Conservation (phyloP, 2,888 invertebrate genomes). For the Anthophora plumipes region DNA sequence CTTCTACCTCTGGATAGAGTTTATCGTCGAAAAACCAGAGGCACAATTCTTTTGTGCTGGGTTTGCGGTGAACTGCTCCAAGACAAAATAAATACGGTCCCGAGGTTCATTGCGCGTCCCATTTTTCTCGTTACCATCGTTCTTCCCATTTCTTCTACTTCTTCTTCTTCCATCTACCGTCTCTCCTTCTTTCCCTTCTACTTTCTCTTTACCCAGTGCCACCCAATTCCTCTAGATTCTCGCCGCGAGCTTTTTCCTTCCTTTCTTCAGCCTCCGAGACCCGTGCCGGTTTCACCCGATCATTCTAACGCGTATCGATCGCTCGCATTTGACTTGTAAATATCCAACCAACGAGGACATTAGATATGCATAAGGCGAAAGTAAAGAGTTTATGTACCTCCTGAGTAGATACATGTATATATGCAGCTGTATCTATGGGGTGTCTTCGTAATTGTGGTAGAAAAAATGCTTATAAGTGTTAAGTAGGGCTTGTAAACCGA, state of each 20-base stretch:
- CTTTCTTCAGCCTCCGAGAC: conserved; percentile 8
- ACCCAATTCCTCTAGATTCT: background rate
- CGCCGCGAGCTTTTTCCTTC: conserved; percentile 11
- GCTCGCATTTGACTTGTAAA: conserved; percentile 78
- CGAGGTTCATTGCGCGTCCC: conserved; percentile 38
- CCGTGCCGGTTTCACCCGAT: conserved; percentile 53
- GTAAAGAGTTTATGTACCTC: conserved; percentile 66
- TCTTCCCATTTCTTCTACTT: conserved; percentile 10
- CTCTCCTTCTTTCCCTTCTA: background rate
- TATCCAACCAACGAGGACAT: conserved; percentile 67
- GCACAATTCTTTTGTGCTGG: conserved; percentile 59
- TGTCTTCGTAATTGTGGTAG: no score
- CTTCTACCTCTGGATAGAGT: conserved; percentile 26
- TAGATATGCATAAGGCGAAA: conserved; percentile 68
- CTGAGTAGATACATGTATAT: background rate
- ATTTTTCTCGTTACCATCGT: conserved; percentile 47
- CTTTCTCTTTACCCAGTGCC: background rate
- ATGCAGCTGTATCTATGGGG: no score
- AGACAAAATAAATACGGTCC: conserved; percentile 62
- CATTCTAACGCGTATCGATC: conserved; percentile 70
- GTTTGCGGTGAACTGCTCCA: conserved; percentile 48
- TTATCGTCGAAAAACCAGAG: conserved; percentile 43
- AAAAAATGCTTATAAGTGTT: no score
- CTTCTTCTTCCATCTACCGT: background rate
- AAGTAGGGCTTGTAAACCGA: no score